These are phyloP conservation scores for Podilymbus podiceps DNA, from an alignment of 2,113 vertebrate species.

Conservation along the genomic window DNA sequence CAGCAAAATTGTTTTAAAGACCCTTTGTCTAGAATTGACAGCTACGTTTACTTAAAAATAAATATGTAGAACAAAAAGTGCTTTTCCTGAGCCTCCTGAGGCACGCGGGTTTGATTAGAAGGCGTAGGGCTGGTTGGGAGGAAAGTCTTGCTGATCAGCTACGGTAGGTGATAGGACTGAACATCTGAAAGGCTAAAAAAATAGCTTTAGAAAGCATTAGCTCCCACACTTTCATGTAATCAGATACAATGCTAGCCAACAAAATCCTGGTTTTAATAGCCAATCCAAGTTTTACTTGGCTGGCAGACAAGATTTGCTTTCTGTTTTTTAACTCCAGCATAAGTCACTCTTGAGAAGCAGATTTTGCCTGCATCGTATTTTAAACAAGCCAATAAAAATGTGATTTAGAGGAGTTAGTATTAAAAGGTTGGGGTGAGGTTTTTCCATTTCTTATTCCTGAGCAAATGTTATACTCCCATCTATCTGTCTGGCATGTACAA, in stretches of 20 bases:
- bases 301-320: constrained; percentile 14
- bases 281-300: constrained; percentile 54
- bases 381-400: constrained; percentile 29
- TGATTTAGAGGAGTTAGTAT: not conserved
- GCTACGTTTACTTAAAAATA: not conserved
- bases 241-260: constrained; percentile 23
- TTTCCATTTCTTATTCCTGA: not conserved
- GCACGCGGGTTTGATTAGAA: not conserved
- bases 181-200: constrained; percentile 27
- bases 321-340: constrained; percentile 40
- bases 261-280: constrained; percentile 43
- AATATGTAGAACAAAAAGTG: not conserved
- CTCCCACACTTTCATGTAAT: constrained; percentile 32
- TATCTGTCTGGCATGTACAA: not conserved
- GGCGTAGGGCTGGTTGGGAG: not conserved
- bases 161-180: not conserved
- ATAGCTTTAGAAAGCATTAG: not conserved
- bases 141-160: not conserved
- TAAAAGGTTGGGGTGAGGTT: not conserved
- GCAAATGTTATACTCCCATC: not conserved
- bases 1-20: not conserved
- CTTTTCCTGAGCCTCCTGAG: not conserved
- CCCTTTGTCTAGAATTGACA: not conserved
- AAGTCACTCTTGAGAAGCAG: constrained; percentile 47
- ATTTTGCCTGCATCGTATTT: not conserved